Conservation (phyloP, 2,888 invertebrate species). For the Lordiphosa andalusiaca region DNA sequence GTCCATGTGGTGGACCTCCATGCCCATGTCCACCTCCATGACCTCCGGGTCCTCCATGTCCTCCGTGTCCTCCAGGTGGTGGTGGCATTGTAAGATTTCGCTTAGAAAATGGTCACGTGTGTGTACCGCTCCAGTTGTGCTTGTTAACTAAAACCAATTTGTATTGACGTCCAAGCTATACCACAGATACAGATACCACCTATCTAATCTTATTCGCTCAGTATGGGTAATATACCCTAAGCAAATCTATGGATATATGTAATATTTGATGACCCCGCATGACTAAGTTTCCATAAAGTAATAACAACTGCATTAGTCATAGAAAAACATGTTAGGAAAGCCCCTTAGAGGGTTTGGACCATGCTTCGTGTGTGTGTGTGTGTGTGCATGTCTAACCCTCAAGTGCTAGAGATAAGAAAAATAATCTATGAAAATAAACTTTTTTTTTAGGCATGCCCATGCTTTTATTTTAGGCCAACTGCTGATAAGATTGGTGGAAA, state of each 20-base stretch:
- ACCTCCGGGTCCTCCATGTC: constrained; percentile 36
- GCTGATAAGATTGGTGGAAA: not conserved
- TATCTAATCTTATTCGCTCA: constrained; percentile 44
- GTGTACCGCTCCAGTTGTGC: constrained; percentile 16
- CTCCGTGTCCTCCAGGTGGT: constrained; percentile 59
- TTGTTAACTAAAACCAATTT: constrained; percentile 45
- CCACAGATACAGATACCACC: constrained; percentile 42
- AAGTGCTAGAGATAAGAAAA: constrained; percentile 3
- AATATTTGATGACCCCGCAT: constrained; percentile 21
- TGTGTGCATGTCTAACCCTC: not conserved
- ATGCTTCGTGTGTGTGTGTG: not conserved
- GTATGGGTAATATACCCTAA: constrained; percentile 15
- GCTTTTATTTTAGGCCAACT: constrained; percentile 1
- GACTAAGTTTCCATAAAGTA: constrained; percentile 3
- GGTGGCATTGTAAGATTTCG: constrained; percentile 53
- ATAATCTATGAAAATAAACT: not conserved
- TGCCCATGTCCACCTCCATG: constrained; percentile 33
- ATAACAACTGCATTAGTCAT: constrained; percentile 3
- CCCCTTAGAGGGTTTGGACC: not conserved
- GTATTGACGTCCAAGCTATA: constrained; percentile 3
- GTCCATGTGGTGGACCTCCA: constrained; percentile 22
- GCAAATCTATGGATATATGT: constrained; percentile 20
- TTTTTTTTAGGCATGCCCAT: not conserved
- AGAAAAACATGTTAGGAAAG: not conserved
- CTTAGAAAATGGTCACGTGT: constrained; percentile 23